phyloP scores from a whole-genome alignment of 64 coral and sea anemone species.

The Pachyseris speciosa region DNA sequence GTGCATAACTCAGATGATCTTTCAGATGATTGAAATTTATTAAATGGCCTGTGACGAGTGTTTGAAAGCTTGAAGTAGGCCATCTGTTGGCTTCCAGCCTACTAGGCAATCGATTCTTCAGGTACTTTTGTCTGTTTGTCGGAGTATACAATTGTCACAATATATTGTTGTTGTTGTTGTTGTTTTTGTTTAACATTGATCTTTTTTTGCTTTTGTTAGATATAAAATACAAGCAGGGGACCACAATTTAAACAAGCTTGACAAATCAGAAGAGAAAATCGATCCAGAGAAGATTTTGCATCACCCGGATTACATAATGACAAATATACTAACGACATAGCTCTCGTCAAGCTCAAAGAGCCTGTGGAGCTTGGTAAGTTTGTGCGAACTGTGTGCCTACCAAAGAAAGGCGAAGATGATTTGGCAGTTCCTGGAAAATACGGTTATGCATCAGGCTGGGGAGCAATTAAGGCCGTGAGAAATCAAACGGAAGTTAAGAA shows the following conservation, averaged over 20 bases:
- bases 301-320: constrained; percentile 15
- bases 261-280: constrained; percentile 33
- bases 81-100: too few relatives aligned
- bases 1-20: too few relatives aligned
- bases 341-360: constrained; percentile 54
- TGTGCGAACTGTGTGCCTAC: constrained; percentile 76
- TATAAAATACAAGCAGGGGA: constrained; percentile 49
- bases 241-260: constrained; percentile 6
- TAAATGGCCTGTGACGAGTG: too few relatives aligned
- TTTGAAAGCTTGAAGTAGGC: too few relatives aligned
- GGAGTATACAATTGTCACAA: too few relatives aligned
- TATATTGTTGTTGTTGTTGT: too few relatives aligned
- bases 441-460: constrained; percentile 71
- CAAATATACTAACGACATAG: constrained; percentile 33
- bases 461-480: constrained; percentile 17
- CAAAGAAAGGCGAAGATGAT: constrained; percentile 25
- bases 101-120: too few relatives aligned
- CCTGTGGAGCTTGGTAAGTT: constrained; percentile 48
- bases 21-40: too few relatives aligned
- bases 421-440: constrained; percentile 37
- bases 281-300: constrained; percentile 1
- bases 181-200: too few relatives aligned
- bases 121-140: too few relatives aligned
- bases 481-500: too few relatives aligned
- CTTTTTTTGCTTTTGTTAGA: constrained; percentile 45